Conservation (phyloP, 2,113 vertebrate species). For the Rhinoptilus africanus region DNA sequence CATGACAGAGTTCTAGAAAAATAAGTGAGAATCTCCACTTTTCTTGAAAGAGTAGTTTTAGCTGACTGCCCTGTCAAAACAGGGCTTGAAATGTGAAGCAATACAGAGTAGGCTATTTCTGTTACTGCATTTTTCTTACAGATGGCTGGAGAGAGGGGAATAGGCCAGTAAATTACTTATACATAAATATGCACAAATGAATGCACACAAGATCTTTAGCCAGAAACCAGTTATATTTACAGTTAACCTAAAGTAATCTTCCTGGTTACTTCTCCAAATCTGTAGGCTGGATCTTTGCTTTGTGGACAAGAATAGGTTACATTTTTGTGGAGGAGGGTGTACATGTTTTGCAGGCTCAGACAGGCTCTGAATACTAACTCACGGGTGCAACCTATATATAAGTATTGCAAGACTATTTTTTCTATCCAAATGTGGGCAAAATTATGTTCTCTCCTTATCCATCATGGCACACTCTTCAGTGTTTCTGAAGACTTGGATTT, state of each 20-base stretch:
- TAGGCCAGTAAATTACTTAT: neutral
- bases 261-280: neutral
- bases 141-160: neutral
- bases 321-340: conserved; percentile 47
- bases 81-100: neutral
- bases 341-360: conserved; percentile 31
- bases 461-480: neutral
- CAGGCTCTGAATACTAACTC: conserved; percentile 12
- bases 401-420: neutral
- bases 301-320: conserved; percentile 30
- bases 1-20: neutral
- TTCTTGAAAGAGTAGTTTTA: neutral
- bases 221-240: neutral
- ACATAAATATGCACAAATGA: neutral
- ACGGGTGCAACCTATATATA: neutral
- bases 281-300: neutral
- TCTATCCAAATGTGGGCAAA: neutral
- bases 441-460: neutral
- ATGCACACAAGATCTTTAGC: neutral
- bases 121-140: neutral
- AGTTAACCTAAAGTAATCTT: neutral
- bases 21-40: neutral
- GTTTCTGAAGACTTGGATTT: neutral
- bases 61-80: neutral
- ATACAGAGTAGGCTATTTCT: neutral